Evolutionary conservation across 2,113 vertebrate species (phyloP), one percentile per base, ranked within the genome.

Genomic region (Laticauda laticaudata): DNA sequence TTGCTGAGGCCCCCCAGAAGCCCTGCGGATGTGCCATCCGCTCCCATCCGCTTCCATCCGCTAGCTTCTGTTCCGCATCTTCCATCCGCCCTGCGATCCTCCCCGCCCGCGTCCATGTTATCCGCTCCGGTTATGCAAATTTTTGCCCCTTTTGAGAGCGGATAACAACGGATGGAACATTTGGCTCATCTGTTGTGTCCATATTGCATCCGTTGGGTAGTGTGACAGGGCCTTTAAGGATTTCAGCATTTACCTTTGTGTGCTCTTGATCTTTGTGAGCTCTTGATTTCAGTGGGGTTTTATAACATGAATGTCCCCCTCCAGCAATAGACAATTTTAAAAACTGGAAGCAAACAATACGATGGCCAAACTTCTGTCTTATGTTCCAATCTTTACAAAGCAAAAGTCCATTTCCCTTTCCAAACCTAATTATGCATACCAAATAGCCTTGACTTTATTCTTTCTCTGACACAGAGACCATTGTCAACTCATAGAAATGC

Each of bases 181-280:
- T n/a, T n/a, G n/a, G n/a, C n/a, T n/a, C n/a, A n/a, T n/a, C n/a
- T n/a, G n/a, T n/a, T n/a, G n/a, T n/a, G n/a, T n/a, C n/a, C n/a
- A n/a, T n/a, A n/a, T n/a, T n/a, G n/a, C n/a, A n/a, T n/a, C n/a
- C n/a, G n/a, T n/a, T n/a, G n/a, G n/a, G n/a, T n/a, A n/a, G n/a
- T n/a, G n/a, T n/a, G n/a, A n/a, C n/a, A n/a, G n/a, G n/a, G n/a
- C n/a, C n/a, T n/a, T n/a, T n/a, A 97, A 97, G 93, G 97, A 96
- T 93, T 95, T 96, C 59, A 95, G 87, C 93, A 94, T 95, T 96
- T 96, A 95, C 97, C 92, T 97, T 94, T 92, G 23, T 93, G 21
- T 94, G 88, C 3, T 21, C 23, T 93, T 95, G 96, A 96, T 96
- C 92, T 96, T 96, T 95, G 92, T 95, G 34, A 39, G 34, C 34